A percentile compares a stretch with the other conserved stretches of the same genome.
phyloP scores from a whole-genome alignment of 2,888 invertebrate species.

The Xiphydria camelus region DNA sequence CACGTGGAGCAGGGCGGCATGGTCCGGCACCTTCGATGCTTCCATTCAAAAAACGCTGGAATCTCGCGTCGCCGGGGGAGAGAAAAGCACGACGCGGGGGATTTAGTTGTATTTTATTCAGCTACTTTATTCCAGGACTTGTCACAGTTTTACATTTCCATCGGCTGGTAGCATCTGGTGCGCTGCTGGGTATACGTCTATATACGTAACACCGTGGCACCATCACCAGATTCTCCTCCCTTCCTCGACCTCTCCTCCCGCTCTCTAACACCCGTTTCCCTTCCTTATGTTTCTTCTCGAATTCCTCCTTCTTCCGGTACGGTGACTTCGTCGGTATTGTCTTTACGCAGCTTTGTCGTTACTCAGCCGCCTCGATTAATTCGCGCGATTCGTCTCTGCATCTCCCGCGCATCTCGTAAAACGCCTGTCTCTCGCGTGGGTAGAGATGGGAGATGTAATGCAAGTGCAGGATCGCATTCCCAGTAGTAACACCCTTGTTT shows the following conservation, averaged over 20 bases:
- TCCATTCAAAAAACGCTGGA: too few relatives aligned
- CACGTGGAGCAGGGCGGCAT: too few relatives aligned
- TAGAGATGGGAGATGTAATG: too few relatives aligned
- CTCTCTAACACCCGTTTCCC: background rate
- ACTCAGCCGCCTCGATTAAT: constrained; percentile 30
- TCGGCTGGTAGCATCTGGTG: constrained; percentile 38
- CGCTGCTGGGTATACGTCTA: constrained; percentile 7
- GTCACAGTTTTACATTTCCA: constrained; percentile 54
- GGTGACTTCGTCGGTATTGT: constrained; percentile 24
- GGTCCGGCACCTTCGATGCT: too few relatives aligned
- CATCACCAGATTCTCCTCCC: background rate
- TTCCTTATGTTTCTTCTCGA: constrained; percentile 5
- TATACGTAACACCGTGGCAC: background rate
- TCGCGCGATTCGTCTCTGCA: constrained; percentile 25
- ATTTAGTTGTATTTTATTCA: constrained; percentile 56
- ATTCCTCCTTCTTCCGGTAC: background rate
- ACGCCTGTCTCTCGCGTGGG: too few relatives aligned
- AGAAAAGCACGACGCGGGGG: too few relatives aligned
- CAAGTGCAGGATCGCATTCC: too few relatives aligned
- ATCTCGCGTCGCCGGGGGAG: too few relatives aligned
- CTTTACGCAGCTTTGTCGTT: constrained; percentile 33
- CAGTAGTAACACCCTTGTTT: too few relatives aligned
- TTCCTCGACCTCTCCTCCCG: background rate
- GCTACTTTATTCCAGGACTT: constrained; percentile 54
- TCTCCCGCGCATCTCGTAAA: too few relatives aligned